Percentiles rank a stretch among this genome's conserved stretches.
Conservation (phyloP, 2,113 vertebrate genomes). For the Pluvialis apricaria region DNA sequence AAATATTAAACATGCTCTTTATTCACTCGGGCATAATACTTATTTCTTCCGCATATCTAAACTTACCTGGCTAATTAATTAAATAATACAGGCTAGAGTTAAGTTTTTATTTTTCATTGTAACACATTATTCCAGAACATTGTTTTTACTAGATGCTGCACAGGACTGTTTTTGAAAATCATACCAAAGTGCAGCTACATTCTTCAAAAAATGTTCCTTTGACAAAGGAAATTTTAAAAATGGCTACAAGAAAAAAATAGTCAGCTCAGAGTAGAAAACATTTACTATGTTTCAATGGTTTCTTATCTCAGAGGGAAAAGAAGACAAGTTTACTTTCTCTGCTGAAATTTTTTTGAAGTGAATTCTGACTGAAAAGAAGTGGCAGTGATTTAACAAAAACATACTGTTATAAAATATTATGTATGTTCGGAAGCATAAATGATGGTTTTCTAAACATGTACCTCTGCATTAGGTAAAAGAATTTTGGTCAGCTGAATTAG, state of each 20-base stretch:
- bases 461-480: conserved; percentile 42
- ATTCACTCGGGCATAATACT: conserved; percentile 13
- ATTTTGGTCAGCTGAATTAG: conserved; percentile 68
- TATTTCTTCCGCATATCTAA: conserved; percentile 36
- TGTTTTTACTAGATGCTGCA: conserved; percentile 27
- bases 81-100: conserved; percentile 42
- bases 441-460: conserved; percentile 53
- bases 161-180: conserved; percentile 40
- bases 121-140: conserved; percentile 40
- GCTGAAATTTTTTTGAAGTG: conserved; percentile 62
- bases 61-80: conserved; percentile 42
- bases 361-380: conserved; percentile 46
- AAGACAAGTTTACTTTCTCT: conserved; percentile 66
- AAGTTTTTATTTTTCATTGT: conserved; percentile 56
- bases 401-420: conserved; percentile 68
- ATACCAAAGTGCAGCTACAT: conserved; percentile 3
- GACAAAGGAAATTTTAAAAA: conserved; percentile 21
- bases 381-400: conserved; percentile 70
- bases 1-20: conserved; percentile 29
- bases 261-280: conserved; percentile 42
- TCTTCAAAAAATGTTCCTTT: not conserved
- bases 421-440: conserved; percentile 67
- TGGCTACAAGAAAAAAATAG: conserved; percentile 13
- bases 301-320: conserved; percentile 50
- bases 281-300: conserved; percentile 62